Evolutionary conservation across 2,113 vertebrate genomes (phyloP), one percentile per base, ranked within the genome.

Genomic region (Agapornis roseicollis): DNA sequence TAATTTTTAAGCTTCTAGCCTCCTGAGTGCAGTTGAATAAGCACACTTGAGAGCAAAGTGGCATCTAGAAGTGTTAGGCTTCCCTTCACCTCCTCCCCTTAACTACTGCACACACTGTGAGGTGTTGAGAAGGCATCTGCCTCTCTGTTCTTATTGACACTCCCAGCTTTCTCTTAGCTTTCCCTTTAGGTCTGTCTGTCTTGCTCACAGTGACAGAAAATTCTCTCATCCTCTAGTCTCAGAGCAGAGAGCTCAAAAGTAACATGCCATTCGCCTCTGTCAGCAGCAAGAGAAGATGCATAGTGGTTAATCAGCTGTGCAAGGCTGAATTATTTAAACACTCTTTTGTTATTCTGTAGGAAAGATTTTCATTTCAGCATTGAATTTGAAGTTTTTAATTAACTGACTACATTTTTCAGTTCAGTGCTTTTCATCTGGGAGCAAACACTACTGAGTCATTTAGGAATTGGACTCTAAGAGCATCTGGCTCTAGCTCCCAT

Each of bases 311-410:
- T 98, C 97, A 97, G 68, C 95, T 97, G 96, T 94, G 91, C 83
- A 95, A 95, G 70, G 78, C 91, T 96, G 97, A 97, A 97, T 97
- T 97, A 97, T 97, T 98, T 97, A 97, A 94, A 89, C 50, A 42
- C 68, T 90, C 41, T 90, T 97, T 89, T 98, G 94, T 97, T 97
- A 96, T 96, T 98, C 77, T 96, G 68, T 44, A 74, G 63, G 60
- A 97, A 97, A 97, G 96, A 96, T 96, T 96, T 95, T 97, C 93
- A 98, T 98, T 98, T 98, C 94, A 94, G 81, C 94, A 90, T 92
- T 97, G 97, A 96, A 97, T 98, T 97, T 97, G 94, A 97, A 96
- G 96, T 96, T 98, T 98, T 98, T 97, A 97, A 97, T 98, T 98
- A 98, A 98, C 97, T 97, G 96, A 94, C 95, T 96, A 82, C 83